phyloP scores from a whole-genome alignment of 1,140 invertebrate species.

The Gyrodactylus bullatarudis region DNA sequence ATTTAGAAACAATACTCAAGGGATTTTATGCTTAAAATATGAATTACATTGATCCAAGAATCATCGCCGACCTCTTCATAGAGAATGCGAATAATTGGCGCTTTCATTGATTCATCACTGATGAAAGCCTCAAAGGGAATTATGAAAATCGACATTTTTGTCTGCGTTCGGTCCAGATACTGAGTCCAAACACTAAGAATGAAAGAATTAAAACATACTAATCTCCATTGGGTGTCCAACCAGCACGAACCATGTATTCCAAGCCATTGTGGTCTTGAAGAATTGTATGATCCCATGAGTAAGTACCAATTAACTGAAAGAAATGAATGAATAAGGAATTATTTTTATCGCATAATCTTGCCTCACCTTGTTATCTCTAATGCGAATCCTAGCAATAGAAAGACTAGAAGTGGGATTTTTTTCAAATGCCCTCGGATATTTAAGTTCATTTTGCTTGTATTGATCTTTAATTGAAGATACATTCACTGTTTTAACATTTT shows the following conservation, averaged over 20 bases:
- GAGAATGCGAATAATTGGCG: not conserved
- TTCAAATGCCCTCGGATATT: not conserved
- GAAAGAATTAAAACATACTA: not conserved
- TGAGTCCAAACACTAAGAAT: too few species aligned
- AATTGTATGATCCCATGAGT: not conserved
- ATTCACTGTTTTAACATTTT: not conserved
- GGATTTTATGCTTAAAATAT: too few species aligned
- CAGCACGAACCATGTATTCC: not conserved
- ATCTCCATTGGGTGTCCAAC: not conserved
- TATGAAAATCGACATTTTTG: too few species aligned
- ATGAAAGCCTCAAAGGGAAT: too few species aligned
- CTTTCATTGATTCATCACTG: not conserved
- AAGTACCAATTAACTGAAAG: not conserved
- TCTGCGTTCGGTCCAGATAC: too few species aligned
- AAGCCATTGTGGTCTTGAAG: too few species aligned
- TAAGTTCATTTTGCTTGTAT: not conserved
- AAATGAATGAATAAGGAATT: not conserved
- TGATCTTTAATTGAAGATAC: not conserved
- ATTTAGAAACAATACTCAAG: too few species aligned
- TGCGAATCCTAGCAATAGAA: not conserved
- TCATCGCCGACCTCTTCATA: too few species aligned
- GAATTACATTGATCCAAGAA: too few species aligned
- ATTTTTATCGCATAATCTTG: not conserved
- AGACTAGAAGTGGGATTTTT: not conserved
- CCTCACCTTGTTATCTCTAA: not conserved